Evolutionary conservation across 2,888 invertebrate species (phyloP), one percentile per base, ranked within the genome.

Genomic region (Electrophaes corylata): DNA sequence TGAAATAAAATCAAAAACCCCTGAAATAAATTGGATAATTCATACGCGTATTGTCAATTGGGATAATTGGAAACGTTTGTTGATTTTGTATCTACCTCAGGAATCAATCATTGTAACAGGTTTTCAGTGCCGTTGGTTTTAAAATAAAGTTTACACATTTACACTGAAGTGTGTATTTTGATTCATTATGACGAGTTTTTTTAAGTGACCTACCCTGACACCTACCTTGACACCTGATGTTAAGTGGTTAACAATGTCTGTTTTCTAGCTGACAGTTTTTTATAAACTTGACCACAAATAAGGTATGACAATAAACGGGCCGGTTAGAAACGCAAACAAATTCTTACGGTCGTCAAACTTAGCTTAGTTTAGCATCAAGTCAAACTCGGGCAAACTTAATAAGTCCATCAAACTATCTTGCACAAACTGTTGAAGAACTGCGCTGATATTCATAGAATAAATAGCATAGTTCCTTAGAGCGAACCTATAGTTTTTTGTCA

Each of bases 341-440:
- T 57, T 57, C 40, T 46, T 55, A 48, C 26, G 45, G 40, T 50
- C 43, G 48, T 60, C 60, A 55, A 60, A 60, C 47, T 52, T 18
- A 19, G 23, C 43, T 60, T 23, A 56, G 59, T 37, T 51, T 40
- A 29, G 52, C 35, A 46, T 41, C 41, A 47, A 57, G 47, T 51
- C 50, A 43, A 53, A 56, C 40, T 57, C 26, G 6, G n/a, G 47
- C 51, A 48, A 51, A 60, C 60, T 74, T 76, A 59, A 69, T 75
- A 73, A 79, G 72, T 73, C 71, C 73, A 70, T 77, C 73, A 73
- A 72, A 70, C 68, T 70, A 69, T 73, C 65, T 65, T 37, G 19
- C 14, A 33, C 67, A 65, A 64, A 65, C 64, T 70, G 71, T 69
- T 70, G 69, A 64, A 61, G 64, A 70, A 63, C 63, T 14, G 14